Evolutionary conservation across 1,140 invertebrate genomes (phyloP), one percentile per base, ranked within the genome.

Genomic region (Eupeodes corollae): DNA sequence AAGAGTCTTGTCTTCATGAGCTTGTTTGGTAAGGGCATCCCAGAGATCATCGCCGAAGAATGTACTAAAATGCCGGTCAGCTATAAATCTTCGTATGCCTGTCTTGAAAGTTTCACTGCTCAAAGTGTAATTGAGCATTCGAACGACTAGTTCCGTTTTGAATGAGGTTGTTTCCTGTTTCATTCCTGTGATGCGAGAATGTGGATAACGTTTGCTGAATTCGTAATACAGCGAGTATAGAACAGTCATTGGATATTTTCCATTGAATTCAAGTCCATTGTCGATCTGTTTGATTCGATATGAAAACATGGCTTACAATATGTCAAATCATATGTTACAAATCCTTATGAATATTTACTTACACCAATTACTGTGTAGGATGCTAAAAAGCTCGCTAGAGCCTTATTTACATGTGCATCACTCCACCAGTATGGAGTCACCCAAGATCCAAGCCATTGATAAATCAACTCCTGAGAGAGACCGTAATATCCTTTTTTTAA

Each of bases 41-140:
- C 88, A 95, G 18, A 95, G 75, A 57, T 94, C 86, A 51, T 85
- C 78, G 35, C 81, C 82, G 8, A 77, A 78, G 52, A 90, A 91
- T 13, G 83, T 83, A 48, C 80, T 76, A 58, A 76, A 87, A 57
- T 82, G 74, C 45, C 82, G 75, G 44, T 78, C 69, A 14, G 74
- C 66, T 52, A 89, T 73, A 56, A 89, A 86, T 50, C 74, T 78
- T 50, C 78, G 75, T 33, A 94, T 59, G 12, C 84, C 88, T 51
- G 75, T 75, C 53, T 76, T 80, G 65, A 97, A 94, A 1, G 83
- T 82, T 5, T 78, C 69, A 41, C 80, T 77, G 5, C 88, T 86
- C 8, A 97, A 71, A 5, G 89, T 91, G 54, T 85, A 83, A 56
- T 89, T 85, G 60, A 97, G 80, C 91, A 97, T 97, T 35, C 91